Conservation (phyloP, 2,113 vertebrate species). For the Centrocercus urophasianus region DNA sequence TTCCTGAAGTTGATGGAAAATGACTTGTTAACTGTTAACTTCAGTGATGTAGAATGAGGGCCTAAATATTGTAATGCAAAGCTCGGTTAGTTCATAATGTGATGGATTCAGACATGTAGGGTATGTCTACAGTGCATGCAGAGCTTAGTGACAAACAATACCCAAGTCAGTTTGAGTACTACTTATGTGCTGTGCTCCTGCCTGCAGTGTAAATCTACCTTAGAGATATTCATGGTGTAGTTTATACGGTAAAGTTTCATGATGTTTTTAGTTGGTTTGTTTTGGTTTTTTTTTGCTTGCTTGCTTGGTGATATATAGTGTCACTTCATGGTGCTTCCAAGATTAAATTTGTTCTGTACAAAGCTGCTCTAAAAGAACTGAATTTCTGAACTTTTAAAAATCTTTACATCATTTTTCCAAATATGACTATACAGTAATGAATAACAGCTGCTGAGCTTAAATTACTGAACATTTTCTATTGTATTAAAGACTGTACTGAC, state of each 20-base stretch:
- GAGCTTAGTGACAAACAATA: not conserved
- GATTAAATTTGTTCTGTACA: slow-evolving; percentile 73
- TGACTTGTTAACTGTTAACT: not conserved
- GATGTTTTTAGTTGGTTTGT: slow-evolving; percentile 8
- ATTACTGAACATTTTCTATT: slow-evolving; percentile 20
- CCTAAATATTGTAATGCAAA: slow-evolving; percentile 5
- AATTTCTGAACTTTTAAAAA: slow-evolving; percentile 19
- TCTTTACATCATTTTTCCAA: not conserved
- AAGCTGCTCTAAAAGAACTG: slow-evolving; percentile 31
- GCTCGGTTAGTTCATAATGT: not conserved
- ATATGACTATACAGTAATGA: rapidly evolving
- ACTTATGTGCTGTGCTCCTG: slow-evolving; percentile 26
- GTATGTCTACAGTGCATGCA: slow-evolving; percentile 51
- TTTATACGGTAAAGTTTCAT: not conserved
- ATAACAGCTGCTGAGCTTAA: not conserved
- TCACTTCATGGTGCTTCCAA: slow-evolving; percentile 55
- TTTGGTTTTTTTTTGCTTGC: not conserved
- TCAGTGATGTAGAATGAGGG: slow-evolving; percentile 30
- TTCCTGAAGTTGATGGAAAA: not conserved
- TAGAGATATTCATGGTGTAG: slow-evolving; percentile 14
- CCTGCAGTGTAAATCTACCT: slow-evolving; percentile 48
- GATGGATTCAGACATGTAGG: not conserved
- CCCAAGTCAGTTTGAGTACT: not conserved
- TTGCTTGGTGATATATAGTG: slow-evolving; percentile 41
- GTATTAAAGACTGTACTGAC: slow-evolving; percentile 1